A percentile compares a stretch with the other conserved stretches of the same genome.
phyloP scores from a whole-genome alignment of 2,113 vertebrate genomes.

The Clinocottus analis region DNA sequence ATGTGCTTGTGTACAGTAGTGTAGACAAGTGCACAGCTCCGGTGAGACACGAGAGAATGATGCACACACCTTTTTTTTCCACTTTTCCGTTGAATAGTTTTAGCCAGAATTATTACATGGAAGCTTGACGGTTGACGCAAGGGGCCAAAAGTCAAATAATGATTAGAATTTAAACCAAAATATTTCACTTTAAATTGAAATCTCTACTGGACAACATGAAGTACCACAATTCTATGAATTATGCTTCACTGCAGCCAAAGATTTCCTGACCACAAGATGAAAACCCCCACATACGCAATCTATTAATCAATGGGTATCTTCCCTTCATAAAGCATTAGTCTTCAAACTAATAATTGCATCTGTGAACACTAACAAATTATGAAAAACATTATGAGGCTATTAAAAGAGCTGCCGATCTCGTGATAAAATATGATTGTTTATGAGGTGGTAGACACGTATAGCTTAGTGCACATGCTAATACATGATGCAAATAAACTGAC shows the following conservation, averaged over 20 bases:
- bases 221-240: not conserved
- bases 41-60: not conserved
- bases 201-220: not conserved
- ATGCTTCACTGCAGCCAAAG: not conserved
- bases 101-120: not conserved
- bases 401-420: not conserved
- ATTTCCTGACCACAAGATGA: not conserved
- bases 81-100: not conserved
- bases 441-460: not conserved
- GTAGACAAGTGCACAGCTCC: not conserved
- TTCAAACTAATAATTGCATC: not conserved
- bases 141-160: not conserved
- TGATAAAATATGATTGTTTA: not conserved
- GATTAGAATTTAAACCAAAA: not conserved
- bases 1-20: conserved; percentile 15
- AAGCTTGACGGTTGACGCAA: not conserved
- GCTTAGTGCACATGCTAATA: not conserved
- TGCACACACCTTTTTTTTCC: not conserved
- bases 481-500: not conserved
- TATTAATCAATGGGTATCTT: not conserved
- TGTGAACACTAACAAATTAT: not conserved
- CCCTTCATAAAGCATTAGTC: not conserved
- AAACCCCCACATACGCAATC: not conserved
- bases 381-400: not conserved
- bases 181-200: not conserved